Conservation (phyloP, 92 coral and sea anemone genomes). For the Actinostola sp. region DNA sequence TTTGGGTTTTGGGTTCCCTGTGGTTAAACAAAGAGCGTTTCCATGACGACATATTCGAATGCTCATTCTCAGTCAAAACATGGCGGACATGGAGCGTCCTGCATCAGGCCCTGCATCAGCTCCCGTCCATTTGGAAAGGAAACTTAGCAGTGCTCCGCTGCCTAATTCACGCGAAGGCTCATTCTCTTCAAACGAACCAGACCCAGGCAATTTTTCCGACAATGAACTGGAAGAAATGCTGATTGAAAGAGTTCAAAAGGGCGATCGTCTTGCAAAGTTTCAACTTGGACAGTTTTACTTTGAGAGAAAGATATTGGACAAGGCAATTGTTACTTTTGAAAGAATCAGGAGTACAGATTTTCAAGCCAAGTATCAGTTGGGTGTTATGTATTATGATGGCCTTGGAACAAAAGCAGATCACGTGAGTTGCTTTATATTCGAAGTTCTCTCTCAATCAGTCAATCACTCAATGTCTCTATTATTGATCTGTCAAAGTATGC, state of each 20-base stretch:
- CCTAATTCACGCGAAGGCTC: slow-evolving; percentile 58
- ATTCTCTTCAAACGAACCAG: slow-evolving; percentile 26
- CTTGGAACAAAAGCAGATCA: slow-evolving; percentile 80
- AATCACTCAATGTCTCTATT: too few relatives aligned
- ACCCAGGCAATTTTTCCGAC: slow-evolving; percentile 62
- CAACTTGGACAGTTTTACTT: slow-evolving; percentile 99
- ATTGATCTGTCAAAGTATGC: neutral
- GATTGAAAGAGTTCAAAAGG: slow-evolving; percentile 65
- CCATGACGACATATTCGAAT: slow-evolving; percentile 19
- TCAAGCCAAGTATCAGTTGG: slow-evolving; percentile 95
- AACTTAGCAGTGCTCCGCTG: slow-evolving; percentile 79
- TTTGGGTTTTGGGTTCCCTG: slow-evolving; percentile 38
- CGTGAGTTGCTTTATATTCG: slow-evolving; percentile 41
- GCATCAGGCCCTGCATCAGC: slow-evolving; percentile 58
- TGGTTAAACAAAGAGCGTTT: slow-evolving; percentile 20
- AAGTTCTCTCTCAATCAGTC: too few relatives aligned
- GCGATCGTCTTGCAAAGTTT: slow-evolving; percentile 81
- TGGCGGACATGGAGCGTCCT: slow-evolving; percentile 79
- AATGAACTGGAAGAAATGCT: slow-evolving; percentile 82
- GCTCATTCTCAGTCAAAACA: slow-evolving; percentile 52
- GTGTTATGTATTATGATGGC: slow-evolving; percentile 98
- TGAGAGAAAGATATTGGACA: slow-evolving; percentile 89
- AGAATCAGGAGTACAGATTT: slow-evolving; percentile 82
- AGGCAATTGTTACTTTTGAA: slow-evolving; percentile 86
- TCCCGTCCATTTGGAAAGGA: slow-evolving; percentile 72